Conservation (phyloP, 2,797 vertebrate genomes). For the Acipenser transmontanus region DNA sequence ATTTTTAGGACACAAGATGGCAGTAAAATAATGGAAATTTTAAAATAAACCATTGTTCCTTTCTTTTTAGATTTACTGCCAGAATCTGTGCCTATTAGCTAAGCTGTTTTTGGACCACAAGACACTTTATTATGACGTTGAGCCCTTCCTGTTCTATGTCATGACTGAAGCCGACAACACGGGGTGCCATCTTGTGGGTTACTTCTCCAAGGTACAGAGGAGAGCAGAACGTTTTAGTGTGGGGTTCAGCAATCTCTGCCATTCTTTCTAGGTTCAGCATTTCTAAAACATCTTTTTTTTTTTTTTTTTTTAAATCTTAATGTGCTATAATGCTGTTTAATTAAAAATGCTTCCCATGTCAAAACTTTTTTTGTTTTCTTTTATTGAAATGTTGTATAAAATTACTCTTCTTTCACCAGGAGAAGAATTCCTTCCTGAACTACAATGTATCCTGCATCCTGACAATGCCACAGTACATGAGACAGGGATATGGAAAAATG, state of each 20-base stretch:
- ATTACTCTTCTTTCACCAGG: slow-evolving; percentile 47
- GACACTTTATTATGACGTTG: slow-evolving; percentile 91
- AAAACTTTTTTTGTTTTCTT: background rate
- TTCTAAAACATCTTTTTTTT: background rate
- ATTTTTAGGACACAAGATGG: background rate
- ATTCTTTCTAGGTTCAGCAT: background rate
- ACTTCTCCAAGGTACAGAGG: slow-evolving; percentile 83
- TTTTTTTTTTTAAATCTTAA: too few relatives aligned
- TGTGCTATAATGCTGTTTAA: too few relatives aligned
- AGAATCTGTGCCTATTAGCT: slow-evolving; percentile 91
- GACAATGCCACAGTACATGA: slow-evolving; percentile 94
- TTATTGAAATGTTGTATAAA: background rate
- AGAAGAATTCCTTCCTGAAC: slow-evolving; percentile 95
- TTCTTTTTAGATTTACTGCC: slow-evolving; percentile 82
- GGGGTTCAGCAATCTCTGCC: background rate
- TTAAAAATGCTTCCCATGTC: too few relatives aligned
- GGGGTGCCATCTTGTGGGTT: slow-evolving; percentile 89
- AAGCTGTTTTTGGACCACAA: slow-evolving; percentile 97
- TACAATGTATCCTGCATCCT: slow-evolving; percentile 95
- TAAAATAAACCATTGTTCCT: background rate
- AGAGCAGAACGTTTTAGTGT: too few relatives aligned
- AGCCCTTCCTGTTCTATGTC: slow-evolving; percentile 94
- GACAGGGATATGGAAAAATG: slow-evolving; percentile 94
- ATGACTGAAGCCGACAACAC: slow-evolving; percentile 95
- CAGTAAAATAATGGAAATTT: background rate